These are phyloP conservation scores for Agrochola lychnidis DNA, from an alignment of 2,888 invertebrate species.

Conservation along the genomic window DNA sequence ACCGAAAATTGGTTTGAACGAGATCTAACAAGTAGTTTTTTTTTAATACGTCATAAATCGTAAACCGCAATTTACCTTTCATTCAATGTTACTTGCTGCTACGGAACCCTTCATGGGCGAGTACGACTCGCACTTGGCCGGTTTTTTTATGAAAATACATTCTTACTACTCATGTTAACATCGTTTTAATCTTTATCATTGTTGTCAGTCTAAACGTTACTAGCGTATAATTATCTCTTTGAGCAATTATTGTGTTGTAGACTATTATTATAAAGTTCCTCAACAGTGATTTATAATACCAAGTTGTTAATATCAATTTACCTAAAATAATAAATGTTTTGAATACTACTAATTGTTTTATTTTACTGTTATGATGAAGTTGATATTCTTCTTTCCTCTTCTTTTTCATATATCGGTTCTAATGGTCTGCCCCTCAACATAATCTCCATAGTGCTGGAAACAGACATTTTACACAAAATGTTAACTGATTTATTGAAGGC, in stretches of 20 bases:
- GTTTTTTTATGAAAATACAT: conserved; percentile 7
- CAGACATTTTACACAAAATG: conserved; percentile 17
- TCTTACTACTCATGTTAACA: neutral
- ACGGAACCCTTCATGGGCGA: no score
- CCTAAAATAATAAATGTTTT: conserved; percentile 27
- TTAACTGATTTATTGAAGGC: neutral
- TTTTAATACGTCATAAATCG: no score
- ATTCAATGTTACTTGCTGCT: no score
- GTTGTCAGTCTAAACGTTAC: conserved; percentile 20
- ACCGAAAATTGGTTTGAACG: no score
- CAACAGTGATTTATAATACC: conserved; percentile 25
- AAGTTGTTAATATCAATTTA: conserved; percentile 15
- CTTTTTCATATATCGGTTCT: conserved; percentile 71
- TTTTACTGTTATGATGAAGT: conserved; percentile 27
- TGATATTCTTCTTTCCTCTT: conserved; percentile 62
- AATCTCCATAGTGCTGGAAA: conserved; percentile 80
- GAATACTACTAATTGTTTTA: conserved; percentile 23
- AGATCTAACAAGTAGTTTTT: no score
- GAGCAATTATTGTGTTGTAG: conserved; percentile 33
- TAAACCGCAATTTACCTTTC: no score
- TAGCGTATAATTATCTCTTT: conserved; percentile 6
- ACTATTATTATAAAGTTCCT: conserved; percentile 10
- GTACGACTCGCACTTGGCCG: no score
- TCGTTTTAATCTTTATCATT: neutral
- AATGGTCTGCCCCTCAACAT: conserved; percentile 76